phyloP scores from a whole-genome alignment of 2,113 vertebrate species.

The Variabilichromis moorii region DNA sequence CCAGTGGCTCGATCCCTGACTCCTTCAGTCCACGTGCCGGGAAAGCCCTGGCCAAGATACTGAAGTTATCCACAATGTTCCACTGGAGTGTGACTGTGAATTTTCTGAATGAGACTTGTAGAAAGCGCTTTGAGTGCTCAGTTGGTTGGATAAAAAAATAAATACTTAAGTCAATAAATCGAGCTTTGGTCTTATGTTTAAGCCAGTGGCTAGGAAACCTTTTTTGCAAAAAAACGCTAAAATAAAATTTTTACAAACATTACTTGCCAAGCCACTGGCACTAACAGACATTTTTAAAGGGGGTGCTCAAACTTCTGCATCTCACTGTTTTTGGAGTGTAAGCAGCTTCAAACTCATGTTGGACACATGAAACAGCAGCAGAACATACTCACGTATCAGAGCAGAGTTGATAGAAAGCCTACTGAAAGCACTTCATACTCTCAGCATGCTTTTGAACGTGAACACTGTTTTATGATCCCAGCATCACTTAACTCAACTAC shows the following conservation, averaged over 20 bases:
- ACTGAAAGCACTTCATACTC: background rate
- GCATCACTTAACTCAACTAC: background rate
- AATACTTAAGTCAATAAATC: background rate
- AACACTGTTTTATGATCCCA: background rate
- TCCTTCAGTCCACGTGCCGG: background rate
- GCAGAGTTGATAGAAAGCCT: background rate
- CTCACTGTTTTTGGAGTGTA: slow-evolving; percentile 16
- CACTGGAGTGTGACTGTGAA: background rate
- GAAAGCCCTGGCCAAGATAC: background rate
- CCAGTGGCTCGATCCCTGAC: background rate
- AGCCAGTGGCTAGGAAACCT: background rate
- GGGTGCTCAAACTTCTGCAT: background rate
- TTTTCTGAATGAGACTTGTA: background rate
- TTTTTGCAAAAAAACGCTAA: background rate
- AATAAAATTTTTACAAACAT: background rate
- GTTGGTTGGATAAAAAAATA: background rate
- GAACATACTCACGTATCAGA: background rate
- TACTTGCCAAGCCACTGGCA: background rate
- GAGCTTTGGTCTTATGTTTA: background rate
- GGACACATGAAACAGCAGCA: slow-evolving; percentile 7
- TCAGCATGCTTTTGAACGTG: background rate
- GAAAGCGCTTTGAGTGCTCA: background rate
- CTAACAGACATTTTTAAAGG: background rate
- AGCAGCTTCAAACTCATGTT: slow-evolving; percentile 34
- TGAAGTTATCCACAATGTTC: background rate